Evolutionary conservation across 2,113 vertebrate species (phyloP).

Genomic region (Oryzias curvinotus): DNA sequence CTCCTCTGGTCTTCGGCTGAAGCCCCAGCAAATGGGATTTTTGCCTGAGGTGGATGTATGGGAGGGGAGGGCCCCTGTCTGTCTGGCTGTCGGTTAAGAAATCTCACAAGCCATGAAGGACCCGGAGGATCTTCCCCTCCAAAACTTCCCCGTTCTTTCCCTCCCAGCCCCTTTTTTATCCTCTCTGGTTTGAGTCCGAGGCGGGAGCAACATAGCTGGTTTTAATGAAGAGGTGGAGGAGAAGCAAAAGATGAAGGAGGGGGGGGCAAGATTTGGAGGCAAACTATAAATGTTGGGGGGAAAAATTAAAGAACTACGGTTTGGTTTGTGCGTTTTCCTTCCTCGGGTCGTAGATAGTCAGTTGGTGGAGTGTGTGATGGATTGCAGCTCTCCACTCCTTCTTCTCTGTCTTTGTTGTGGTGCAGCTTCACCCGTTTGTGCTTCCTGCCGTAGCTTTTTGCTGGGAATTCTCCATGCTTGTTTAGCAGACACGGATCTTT

Average conservation of each 20-base stretch:
- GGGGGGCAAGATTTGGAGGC: slow-evolving; percentile 51
- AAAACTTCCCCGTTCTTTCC: slow-evolving; percentile 17
- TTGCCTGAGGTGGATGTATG: slow-evolving; percentile 56
- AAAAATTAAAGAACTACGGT: slow-evolving; percentile 53
- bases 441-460: slow-evolving; percentile 64
- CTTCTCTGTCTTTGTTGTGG: slow-evolving; percentile 70
- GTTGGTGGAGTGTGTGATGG: slow-evolving; percentile 73
- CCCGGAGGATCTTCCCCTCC: slow-evolving; percentile 38
- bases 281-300: slow-evolving; percentile 41
- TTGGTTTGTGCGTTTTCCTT: slow-evolving; percentile 61
- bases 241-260: slow-evolving; percentile 3
- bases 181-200: slow-evolving; percentile 56
- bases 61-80: slow-evolving; percentile 31
- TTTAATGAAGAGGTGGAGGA: slow-evolving; percentile 64
- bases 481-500: slow-evolving; percentile 63
- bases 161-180: slow-evolving; percentile 5
- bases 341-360: slow-evolving; percentile 73
- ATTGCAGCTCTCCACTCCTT: slow-evolving; percentile 66
- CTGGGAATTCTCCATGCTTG: slow-evolving; percentile 67
- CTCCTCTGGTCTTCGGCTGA: slow-evolving; percentile 71
- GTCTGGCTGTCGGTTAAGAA: slow-evolving; percentile 41
- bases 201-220: slow-evolving; percentile 57
- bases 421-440: slow-evolving; percentile 64
- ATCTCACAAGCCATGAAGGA: slow-evolving; percentile 44
- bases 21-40: slow-evolving; percentile 80